Percentiles rank a stretch among this genome's conserved stretches.
Evolutionary conservation across 2,113 vertebrate species (phyloP).

Genomic region (Dipodomys merriami): DNA sequence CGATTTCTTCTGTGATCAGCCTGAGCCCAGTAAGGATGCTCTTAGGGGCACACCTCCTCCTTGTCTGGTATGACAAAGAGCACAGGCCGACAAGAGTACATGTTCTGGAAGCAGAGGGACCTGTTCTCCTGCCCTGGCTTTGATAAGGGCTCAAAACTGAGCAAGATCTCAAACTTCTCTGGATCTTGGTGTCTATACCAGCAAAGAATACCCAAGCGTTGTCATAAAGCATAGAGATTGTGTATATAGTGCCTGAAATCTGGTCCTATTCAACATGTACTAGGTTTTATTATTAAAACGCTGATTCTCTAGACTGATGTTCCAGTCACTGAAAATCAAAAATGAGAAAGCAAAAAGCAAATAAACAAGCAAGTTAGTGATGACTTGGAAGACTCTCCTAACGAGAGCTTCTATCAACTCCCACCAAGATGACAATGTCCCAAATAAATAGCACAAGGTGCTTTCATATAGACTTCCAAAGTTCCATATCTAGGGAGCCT

Average conservation of each 20-base stretch:
- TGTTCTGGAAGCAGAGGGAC: neutral
- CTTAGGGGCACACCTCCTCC: neutral
- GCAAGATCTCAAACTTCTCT: slow-evolving; percentile 9
- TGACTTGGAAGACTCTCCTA: neutral
- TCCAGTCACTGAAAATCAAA: neutral
- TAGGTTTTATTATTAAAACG: slow-evolving; percentile 2
- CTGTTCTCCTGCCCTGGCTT: neutral
- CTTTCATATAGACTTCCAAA: neutral
- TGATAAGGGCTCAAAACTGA: neutral
- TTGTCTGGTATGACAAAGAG: neutral
- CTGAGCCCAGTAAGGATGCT: neutral
- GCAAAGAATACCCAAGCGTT: neutral
- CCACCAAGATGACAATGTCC: neutral
- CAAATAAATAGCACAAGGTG: neutral
- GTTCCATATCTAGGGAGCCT: neutral
- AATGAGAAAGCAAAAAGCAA: neutral
- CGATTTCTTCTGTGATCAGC: neutral
- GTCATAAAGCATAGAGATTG: neutral
- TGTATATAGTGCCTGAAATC: neutral
- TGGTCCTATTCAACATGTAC: neutral
- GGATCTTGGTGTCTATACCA: neutral
- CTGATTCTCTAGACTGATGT: neutral
- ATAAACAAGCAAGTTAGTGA: neutral
- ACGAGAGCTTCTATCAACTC: neutral
- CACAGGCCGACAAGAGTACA: neutral